These are phyloP conservation scores for Columba guinea DNA, from an alignment of 2,797 vertebrate genomes.

Conservation along the genomic window DNA sequence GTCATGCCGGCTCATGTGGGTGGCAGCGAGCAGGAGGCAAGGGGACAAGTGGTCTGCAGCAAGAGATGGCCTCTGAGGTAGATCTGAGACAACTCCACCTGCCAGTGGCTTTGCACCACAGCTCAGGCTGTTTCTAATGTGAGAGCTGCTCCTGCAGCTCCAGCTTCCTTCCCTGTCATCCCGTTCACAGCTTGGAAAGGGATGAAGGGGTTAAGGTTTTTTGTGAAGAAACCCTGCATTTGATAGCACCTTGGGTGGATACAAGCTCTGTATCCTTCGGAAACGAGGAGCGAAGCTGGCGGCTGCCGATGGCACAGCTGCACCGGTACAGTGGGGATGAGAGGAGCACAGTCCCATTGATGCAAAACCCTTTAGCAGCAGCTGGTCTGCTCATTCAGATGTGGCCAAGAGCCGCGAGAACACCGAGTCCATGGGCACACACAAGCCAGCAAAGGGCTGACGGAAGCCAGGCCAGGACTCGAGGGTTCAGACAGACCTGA, in stretches of 20 bases:
- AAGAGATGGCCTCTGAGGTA: conserved; percentile 73
- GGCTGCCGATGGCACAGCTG: background rate
- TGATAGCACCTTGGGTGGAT: conserved; percentile 55
- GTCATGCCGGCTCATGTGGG: background rate
- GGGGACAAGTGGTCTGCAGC: conserved; percentile 36
- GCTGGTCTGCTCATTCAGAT: background rate
- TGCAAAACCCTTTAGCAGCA: background rate
- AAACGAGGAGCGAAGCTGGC: conserved; percentile 39
- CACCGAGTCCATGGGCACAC: background rate
- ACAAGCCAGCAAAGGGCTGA: background rate
- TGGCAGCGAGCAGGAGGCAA: background rate
- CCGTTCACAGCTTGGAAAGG: conserved; percentile 50
- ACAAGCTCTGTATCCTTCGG: conserved; percentile 35
- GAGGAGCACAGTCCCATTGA: background rate
- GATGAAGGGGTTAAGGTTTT: background rate
- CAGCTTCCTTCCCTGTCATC: background rate
- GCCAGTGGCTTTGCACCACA: background rate
- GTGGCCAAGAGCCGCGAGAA: background rate
- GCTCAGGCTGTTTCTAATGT: conserved; percentile 24
- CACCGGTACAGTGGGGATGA: background rate
- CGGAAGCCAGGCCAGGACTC: background rate
- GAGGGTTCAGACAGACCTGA: background rate
- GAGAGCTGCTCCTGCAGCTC: conserved; percentile 20
- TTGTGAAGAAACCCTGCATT: conserved; percentile 47
- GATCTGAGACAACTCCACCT: conserved; percentile 59